Evolutionary conservation across 2,888 invertebrate genomes (phyloP).

Genomic region (Agrochola circellaris): DNA sequence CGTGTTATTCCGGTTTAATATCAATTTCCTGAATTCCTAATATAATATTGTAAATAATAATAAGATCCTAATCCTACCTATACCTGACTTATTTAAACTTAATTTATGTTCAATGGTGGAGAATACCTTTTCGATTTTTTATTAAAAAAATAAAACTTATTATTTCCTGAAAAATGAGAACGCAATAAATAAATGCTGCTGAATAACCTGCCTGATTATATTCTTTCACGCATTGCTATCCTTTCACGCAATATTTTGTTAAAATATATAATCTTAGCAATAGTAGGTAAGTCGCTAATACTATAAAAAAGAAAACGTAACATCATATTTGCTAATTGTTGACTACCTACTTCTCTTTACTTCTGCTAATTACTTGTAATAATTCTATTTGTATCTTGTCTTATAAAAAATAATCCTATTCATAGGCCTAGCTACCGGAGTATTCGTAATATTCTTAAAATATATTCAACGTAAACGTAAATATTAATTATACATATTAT

Average conservation of each 20-base stretch:
- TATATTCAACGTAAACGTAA: neutral
- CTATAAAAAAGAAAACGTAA: neutral
- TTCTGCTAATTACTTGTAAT: neutral
- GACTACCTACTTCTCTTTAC: neutral
- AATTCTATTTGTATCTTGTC: neutral
- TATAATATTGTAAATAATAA: neutral
- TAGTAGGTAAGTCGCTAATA: neutral
- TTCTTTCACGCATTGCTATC: neutral
- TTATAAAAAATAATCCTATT: neutral
- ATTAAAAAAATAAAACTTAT: neutral
- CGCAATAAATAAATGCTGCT: neutral
- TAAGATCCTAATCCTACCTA: neutral
- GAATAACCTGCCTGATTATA: neutral
- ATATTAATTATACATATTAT: neutral
- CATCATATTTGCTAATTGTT: neutral
- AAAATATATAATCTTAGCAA: neutral
- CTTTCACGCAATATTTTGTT: neutral
- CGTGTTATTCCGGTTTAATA: neutral
- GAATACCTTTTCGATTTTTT: slow-evolving; percentile 42
- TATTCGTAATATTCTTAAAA: slow-evolving; percentile 1
- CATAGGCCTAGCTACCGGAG: neutral
- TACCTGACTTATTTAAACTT: neutral
- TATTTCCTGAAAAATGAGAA: neutral
- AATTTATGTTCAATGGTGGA: slow-evolving; percentile 11
- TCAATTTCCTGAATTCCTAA: neutral